Conservation (phyloP, 2,797 vertebrate species). For the Arctocebus calabarensis region DNA sequence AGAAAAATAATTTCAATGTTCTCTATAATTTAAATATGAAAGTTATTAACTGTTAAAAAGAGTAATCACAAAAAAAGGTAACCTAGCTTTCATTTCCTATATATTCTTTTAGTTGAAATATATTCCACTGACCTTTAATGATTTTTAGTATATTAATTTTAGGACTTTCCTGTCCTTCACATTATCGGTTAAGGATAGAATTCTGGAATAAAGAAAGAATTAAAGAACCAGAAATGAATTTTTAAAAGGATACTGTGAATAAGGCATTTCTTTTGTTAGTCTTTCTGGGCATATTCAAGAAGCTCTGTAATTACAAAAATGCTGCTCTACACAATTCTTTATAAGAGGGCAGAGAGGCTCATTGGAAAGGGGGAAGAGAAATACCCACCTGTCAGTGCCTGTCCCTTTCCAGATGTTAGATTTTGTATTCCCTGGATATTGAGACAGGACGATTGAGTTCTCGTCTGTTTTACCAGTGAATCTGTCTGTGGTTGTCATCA, state of each 20-base stretch:
- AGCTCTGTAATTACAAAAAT: background rate
- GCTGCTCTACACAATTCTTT: background rate
- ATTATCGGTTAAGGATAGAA: conserved; percentile 1
- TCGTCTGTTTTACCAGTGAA: background rate
- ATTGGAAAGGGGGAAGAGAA: background rate
- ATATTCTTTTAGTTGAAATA: conserved; percentile 38
- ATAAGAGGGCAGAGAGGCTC: background rate
- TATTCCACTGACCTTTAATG: background rate
- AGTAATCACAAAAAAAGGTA: background rate
- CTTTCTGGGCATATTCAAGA: background rate
- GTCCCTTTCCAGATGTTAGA: background rate
- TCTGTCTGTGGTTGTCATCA: background rate
- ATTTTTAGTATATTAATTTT: conserved; percentile 39
- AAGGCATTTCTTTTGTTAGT: conserved; percentile 8
- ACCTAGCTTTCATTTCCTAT: background rate
- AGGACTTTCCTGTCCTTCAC: background rate
- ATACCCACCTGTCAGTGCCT: background rate
- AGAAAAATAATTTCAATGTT: conserved; percentile 33
- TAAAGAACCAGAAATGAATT: background rate
- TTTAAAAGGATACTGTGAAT: background rate
- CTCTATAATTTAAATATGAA: conserved; percentile 16
- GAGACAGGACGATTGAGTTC: background rate
- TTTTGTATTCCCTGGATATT: background rate
- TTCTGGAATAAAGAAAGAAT: background rate
- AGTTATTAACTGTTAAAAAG: background rate